Base-by-base conservation (phyloP, 2,797 vertebrate genomes). In the Halcyon leucocephala region DNA sequence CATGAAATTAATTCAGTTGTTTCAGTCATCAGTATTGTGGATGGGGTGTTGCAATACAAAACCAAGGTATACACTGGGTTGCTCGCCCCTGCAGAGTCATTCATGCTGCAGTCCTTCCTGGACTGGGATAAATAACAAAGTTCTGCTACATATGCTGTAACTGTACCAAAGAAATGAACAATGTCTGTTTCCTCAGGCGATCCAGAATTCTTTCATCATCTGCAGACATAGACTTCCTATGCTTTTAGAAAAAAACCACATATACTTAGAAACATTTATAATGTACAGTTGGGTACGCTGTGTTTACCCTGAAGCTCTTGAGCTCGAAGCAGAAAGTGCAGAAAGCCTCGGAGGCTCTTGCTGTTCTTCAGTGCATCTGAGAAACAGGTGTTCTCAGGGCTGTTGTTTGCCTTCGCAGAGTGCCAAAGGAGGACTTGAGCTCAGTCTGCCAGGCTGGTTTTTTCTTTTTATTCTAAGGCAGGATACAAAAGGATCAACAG, bases 141-240 rank as follows among this genome's bases (percentile, higher is more conserved):
- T 62, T 80, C 55, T 92, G 48, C 52, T 48, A 2, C 11, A 0
- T 39, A 39, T 82, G 61, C 39, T 87, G 28, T 67, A 66, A 29
- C 49, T n/a, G 5, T 85, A 35, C 35, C 2, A 10, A 55, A 39
- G 58, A 39, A 91, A 17, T 37, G n/a, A 1, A 3, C 19, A 12
- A 28, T 31, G 26, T 25, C 29, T 66, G 9, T 65, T 54, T 89
- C 33, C 49, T 86, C 42, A 65, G 33, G 29, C 1, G 2, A n/a
- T 57, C 17, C 58, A 84, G 39, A 72, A 69, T 82, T 89, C 71
- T 72, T 92, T 82, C 14, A 79, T 72, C 16, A 72, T 82, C 46
- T 76, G 41, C 39, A 73, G 35, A 10, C 28, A 33, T 22, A 37
- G 41, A 12, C 5, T 35, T 84, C 6, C 35, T 64, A 25, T 42